Conservation (phyloP, 2,888 invertebrate genomes). For the Thysanoteuthis rhombus region DNA sequence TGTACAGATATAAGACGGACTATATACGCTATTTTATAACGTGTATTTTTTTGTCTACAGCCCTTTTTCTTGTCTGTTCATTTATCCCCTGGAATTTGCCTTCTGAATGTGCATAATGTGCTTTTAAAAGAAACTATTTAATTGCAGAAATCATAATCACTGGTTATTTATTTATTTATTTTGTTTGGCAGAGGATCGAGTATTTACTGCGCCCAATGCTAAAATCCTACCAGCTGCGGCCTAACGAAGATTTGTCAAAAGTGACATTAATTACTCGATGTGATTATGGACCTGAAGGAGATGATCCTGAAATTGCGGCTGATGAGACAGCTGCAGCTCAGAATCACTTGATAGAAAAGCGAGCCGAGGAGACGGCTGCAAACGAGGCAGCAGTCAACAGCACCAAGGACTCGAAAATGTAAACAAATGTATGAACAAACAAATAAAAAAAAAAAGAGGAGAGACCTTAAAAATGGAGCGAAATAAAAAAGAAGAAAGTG, state of each 20-base stretch:
- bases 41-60: no score
- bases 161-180: background rate
- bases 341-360: conserved; percentile 21
- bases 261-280: conserved; percentile 23
- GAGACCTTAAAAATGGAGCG: background rate
- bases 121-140: background rate
- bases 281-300: conserved; percentile 1
- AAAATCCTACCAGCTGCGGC: conserved; percentile 24
- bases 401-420: background rate
- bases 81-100: no score
- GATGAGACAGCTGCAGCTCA: background rate
- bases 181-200: background rate
- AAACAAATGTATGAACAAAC: background rate
- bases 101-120: no score
- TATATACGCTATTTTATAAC: no score
- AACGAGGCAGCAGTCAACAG: background rate
- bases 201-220: conserved; percentile 31
- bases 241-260: conserved; percentile 24
- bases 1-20: no score
- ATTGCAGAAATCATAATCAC: no score
- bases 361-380: background rate
- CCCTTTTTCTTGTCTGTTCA: background rate
- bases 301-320: background rate
- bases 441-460: background rate
- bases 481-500: background rate